These are phyloP conservation scores for Sepiola atlantica DNA, from an alignment of 2,888 invertebrate species.

Conservation along the genomic window DNA sequence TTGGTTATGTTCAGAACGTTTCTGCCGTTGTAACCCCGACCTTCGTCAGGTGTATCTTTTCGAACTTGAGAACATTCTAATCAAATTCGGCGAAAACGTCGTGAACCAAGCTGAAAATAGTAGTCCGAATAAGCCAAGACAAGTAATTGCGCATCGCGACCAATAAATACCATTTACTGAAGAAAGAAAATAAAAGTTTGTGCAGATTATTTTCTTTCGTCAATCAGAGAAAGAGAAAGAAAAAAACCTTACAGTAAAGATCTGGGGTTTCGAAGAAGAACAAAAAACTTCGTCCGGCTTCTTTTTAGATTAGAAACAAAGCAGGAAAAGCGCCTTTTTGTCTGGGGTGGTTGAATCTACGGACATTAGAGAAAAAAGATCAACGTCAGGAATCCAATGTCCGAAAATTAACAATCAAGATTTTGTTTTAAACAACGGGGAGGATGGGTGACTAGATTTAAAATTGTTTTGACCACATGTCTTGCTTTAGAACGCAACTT, in stretches of 20 bases:
- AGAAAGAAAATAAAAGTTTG: background rate
- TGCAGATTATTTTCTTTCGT: background rate
- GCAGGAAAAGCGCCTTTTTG: slow-evolving; percentile 22
- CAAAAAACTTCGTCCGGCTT: slow-evolving; percentile 1
- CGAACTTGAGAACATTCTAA: too few relatives aligned
- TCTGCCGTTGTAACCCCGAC: too few relatives aligned
- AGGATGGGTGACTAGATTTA: background rate
- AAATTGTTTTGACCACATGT: background rate
- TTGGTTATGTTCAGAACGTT: too few relatives aligned
- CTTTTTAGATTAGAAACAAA: background rate
- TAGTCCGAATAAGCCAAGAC: too few relatives aligned
- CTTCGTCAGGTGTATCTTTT: too few relatives aligned
- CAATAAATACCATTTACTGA: too few relatives aligned
- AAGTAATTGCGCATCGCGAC: too few relatives aligned
- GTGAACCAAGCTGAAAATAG: too few relatives aligned
- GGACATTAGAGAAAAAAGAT: background rate
- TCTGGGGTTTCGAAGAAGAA: background rate
- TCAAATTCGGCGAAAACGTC: too few relatives aligned
- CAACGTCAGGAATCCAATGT: background rate
- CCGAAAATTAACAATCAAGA: background rate
- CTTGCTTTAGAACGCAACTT: background rate
- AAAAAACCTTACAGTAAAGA: background rate
- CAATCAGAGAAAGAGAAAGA: background rate
- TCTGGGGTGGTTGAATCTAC: background rate
- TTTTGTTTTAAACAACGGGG: background rate